Evolutionary conservation across 2,888 invertebrate species (phyloP), one percentile per base, ranked within the genome.

Genomic region (Allolobophora icterica): DNA sequence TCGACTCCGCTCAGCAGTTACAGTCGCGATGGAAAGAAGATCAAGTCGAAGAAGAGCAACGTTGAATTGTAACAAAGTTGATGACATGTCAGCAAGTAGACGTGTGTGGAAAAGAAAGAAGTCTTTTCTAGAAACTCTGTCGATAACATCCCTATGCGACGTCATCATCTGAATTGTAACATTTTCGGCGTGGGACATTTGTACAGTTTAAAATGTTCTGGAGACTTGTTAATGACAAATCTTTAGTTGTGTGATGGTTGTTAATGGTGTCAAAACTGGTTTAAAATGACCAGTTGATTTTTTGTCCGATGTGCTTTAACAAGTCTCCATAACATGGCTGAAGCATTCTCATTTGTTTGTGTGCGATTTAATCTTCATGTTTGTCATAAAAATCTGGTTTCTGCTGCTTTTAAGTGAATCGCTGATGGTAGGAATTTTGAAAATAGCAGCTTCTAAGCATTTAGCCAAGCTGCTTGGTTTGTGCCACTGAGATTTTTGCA

Each of bases 1-100:
- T 97, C 98, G 90, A 96, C 97, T 93, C 98, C 98, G 95, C 97
- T 99, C 94, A 97, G 97, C 93, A 97, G 97, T 92, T 99, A 96
- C 95, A 98, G 97, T 96, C 97, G 98, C 93, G 97, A 97, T 94
- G 99, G 99, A 94, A 96, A 96, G 95, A 94, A 94, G 92, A 94
- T 94, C 93, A 94, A 94, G 91, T 30, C 84, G n/a, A 91, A 91
- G 90, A 92, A 91, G 89, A 6, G 35, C 35, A 87, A 87, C 5
- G 84, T 90, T 34, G 91, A 91, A 71, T 71, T 91, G 83, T 91
- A 91, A 91, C 42, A 71, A 84, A 42, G 90, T 84, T 4, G 90
- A 35, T 8, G 87, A 87, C 35, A 19, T 38, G 21, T 4, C 6
- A 21, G 35, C 87, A 87, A 87, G 38, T n/a, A 87, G 38, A 35